Conservation (phyloP, 2,888 invertebrate genomes). For the Sarcophaga caerulescens region DNA sequence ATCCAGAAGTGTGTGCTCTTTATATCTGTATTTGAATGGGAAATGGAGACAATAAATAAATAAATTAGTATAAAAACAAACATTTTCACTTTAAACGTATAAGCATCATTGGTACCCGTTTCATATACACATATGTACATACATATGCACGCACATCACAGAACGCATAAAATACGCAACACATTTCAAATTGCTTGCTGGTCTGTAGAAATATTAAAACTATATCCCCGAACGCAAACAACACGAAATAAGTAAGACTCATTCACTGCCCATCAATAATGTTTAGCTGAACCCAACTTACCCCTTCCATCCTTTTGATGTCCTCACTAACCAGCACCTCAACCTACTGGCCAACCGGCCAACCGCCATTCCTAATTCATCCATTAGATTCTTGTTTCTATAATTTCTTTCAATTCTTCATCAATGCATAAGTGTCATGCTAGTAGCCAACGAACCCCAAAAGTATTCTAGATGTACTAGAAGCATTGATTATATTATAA, state of each 20-base stretch:
- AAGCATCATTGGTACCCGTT: conserved; percentile 21
- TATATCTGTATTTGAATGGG: background rate
- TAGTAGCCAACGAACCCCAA: conserved; percentile 54
- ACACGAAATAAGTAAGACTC: conserved; percentile 59
- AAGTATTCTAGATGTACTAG: conserved; percentile 53
- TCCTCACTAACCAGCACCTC: background rate
- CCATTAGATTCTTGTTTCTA: conserved; percentile 26
- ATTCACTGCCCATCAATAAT: conserved; percentile 60
- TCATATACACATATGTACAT: background rate
- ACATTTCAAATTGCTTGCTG: conserved; percentile 61
- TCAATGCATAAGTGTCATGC: conserved; percentile 59
- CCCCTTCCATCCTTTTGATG: conserved; percentile 18
- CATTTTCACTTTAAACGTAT: background rate
- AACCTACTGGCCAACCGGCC: background rate
- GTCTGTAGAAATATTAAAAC: conserved; percentile 49
- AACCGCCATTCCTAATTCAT: conserved; percentile 11
- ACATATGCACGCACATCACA: conserved; percentile 35
- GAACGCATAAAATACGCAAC: conserved; percentile 58
- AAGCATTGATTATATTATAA: conserved; percentile 10
- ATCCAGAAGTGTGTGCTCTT: no score
- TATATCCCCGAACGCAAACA: conserved; percentile 61
- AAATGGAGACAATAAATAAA: background rate
- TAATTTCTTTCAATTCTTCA: conserved; percentile 47
- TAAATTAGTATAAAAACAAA: background rate
- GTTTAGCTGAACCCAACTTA: conserved; percentile 23